These are phyloP conservation scores for Venustaconcha ellipsiformis DNA, from an alignment of 1,140 invertebrate genomes.

Conservation along the genomic window DNA sequence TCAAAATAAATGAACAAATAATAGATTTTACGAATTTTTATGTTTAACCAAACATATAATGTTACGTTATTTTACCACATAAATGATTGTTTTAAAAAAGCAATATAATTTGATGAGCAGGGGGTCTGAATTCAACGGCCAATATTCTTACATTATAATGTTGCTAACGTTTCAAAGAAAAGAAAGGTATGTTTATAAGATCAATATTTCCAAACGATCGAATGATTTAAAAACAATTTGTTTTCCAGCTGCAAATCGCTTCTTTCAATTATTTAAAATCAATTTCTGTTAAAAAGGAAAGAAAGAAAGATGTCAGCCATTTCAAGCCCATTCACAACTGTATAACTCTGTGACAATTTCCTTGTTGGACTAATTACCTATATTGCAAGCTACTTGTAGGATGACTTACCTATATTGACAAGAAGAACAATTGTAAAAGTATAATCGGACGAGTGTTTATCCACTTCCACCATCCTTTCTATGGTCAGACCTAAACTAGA, in stretches of 20 bases:
- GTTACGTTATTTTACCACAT: too few species aligned
- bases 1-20: too few species aligned
- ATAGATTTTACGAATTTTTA: too few species aligned
- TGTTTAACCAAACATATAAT: too few species aligned
- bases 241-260: background rate
- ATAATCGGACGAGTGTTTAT: conserved; percentile 40
- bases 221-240: background rate
- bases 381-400: too few species aligned
- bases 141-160: too few species aligned
- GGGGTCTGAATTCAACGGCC: too few species aligned
- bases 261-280: background rate
- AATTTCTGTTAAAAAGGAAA: background rate
- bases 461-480: conserved; percentile 35
- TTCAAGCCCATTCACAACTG: background rate
- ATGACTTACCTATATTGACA: conserved; percentile 47
- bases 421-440: conserved; percentile 54
- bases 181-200: background rate
- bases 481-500: conserved; percentile 41
- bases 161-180: too few species aligned
- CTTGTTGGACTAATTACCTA: conserved; percentile 31
- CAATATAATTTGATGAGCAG: too few species aligned
- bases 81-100: too few species aligned
- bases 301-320: too few species aligned
- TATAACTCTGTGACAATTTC: conserved; percentile 19
- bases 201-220: background rate